A percentile compares a stretch with the other conserved stretches of the same genome.
phyloP scores from a whole-genome alignment of 2,888 invertebrate species.

The Aricia artaxerxes region DNA sequence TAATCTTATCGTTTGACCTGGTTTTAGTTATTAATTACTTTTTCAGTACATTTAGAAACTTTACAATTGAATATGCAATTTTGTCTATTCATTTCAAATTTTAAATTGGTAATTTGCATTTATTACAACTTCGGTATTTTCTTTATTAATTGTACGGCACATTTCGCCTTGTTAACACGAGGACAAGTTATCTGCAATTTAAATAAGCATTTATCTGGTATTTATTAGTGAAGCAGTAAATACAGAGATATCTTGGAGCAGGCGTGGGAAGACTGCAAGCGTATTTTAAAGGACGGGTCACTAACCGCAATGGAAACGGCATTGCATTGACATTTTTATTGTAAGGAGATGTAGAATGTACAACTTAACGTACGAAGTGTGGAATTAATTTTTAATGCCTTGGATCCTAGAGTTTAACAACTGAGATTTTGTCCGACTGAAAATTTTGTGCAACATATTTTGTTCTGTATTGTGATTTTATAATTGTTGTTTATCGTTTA shows the following conservation, averaged over 20 bases:
- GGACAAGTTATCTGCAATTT: not conserved
- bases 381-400: not conserved
- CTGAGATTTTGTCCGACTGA: not conserved
- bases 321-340: slow-evolving; percentile 30
- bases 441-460: not conserved
- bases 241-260: slow-evolving; percentile 60
- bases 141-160: not conserved
- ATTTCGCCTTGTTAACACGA: not conserved
- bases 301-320: slow-evolving; percentile 50
- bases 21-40: not conserved
- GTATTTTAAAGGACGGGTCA: slow-evolving; percentile 69
- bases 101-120: not conserved
- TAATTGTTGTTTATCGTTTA: not conserved
- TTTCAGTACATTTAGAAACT: not conserved
- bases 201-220: slow-evolving; percentile 23
- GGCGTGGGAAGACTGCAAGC: slow-evolving; percentile 59
- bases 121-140: not conserved
- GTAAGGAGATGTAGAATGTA: slow-evolving; percentile 10
- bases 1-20: slow-evolving; percentile 18
- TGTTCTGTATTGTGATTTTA: not conserved
- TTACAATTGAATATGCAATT: not conserved
- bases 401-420: not conserved
- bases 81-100: not conserved
- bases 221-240: slow-evolving; percentile 32
- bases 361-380: not conserved